These are phyloP conservation scores for Pyrrhia umbra DNA, from an alignment of 2,888 invertebrate genomes.

Conservation along the genomic window DNA sequence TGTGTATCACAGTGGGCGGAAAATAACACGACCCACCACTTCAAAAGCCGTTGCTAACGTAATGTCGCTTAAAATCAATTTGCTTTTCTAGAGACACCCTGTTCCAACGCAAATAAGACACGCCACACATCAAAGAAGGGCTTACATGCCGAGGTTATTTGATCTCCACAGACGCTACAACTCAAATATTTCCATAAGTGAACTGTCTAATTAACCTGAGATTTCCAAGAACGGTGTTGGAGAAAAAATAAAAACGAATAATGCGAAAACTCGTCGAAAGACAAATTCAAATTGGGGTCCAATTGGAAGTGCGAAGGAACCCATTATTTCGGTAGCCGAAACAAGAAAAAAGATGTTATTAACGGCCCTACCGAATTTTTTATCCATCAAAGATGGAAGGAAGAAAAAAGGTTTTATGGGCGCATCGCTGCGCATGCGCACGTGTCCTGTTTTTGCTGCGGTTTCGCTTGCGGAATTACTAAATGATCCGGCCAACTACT, in stretches of 20 bases:
- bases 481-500: constrained; percentile 56
- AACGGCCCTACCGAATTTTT: constrained; percentile 72
- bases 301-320: constrained; percentile 78
- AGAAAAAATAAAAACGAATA: constrained; percentile 70
- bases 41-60: constrained; percentile 45
- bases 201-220: constrained; percentile 67
- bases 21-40: constrained; percentile 44
- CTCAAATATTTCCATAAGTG: constrained; percentile 62
- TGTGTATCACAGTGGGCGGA: constrained; percentile 57
- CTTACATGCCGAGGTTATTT: constrained; percentile 51
- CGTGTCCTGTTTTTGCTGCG: constrained; percentile 63
- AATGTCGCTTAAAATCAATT: constrained; percentile 60
- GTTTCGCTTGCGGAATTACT: constrained; percentile 61
- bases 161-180: constrained; percentile 55
- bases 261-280: constrained; percentile 67
- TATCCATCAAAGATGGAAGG: constrained; percentile 64
- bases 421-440: constrained; percentile 61
- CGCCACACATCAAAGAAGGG: constrained; percentile 53
- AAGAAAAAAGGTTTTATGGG: constrained; percentile 62
- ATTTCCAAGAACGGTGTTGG: constrained; percentile 71
- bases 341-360: constrained; percentile 75
- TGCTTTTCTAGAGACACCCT: constrained; percentile 55
- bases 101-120: constrained; percentile 49
- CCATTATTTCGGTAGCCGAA: constrained; percentile 80
- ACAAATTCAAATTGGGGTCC: constrained; percentile 76